phyloP scores from a whole-genome alignment of 2,113 vertebrate species.

The Rallus limicola region DNA sequence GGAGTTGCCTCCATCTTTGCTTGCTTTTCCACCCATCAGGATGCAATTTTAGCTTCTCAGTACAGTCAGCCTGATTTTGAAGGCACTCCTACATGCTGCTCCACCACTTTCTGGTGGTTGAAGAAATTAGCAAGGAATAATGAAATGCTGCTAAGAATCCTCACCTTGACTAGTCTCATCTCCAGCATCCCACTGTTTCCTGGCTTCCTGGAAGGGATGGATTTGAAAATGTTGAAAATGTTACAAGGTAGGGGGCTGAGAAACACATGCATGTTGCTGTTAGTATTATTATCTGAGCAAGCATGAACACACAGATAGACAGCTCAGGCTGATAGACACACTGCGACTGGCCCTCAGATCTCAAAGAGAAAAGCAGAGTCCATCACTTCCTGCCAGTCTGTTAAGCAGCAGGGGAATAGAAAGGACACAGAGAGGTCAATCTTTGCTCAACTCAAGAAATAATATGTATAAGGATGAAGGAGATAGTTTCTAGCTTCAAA shows the following conservation, averaged over 20 bases:
- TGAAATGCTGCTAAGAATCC: neutral
- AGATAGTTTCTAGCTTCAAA: conserved; percentile 37
- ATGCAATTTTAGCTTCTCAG: neutral
- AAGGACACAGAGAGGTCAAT: conserved; percentile 38
- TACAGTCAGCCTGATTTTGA: neutral
- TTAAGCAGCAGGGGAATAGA: conserved; percentile 55
- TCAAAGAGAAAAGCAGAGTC: conserved; percentile 40
- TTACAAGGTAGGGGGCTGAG: neutral
- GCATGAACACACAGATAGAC: neutral
- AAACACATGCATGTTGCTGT: neutral
- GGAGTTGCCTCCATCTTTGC: neutral
- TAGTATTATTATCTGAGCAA: neutral
- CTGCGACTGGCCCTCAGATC: neutral
- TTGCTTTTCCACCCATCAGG: neutral
- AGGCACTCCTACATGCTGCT: neutral
- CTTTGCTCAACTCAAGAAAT: conserved; percentile 39
- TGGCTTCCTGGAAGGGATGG: neutral
- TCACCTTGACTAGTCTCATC: neutral
- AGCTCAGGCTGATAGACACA: conserved; percentile 14
- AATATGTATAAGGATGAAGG: conserved; percentile 45
- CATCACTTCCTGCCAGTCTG: conserved; percentile 25
- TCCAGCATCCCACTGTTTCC: neutral
- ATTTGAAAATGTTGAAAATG: neutral
- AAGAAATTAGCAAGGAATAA: neutral
- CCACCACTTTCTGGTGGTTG: neutral